Conservation (phyloP, 2,888 invertebrate genomes). For the Galerucella nymphaeae region DNA sequence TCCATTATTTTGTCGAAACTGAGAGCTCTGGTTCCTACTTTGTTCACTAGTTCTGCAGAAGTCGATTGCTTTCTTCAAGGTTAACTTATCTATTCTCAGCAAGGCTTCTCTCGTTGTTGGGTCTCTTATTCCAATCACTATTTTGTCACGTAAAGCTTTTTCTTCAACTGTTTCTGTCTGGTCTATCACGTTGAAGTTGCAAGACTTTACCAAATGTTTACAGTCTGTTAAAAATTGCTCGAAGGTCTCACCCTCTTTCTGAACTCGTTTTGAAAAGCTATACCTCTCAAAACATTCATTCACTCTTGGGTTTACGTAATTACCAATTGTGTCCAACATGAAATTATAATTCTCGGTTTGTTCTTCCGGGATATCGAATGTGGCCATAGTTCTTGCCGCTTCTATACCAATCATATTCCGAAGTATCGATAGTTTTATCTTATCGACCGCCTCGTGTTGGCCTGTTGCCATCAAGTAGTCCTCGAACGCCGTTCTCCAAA, state of each 20-base stretch:
- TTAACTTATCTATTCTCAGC: conserved; percentile 43
- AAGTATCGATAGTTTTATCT: too few species aligned
- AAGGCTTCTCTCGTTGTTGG: conserved; percentile 40
- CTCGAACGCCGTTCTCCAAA: too few species aligned
- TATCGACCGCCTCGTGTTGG: too few species aligned
- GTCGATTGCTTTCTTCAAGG: conserved; percentile 40
- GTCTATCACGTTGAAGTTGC: conserved; percentile 32
- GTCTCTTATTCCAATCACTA: conserved; percentile 42
- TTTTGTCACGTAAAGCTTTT: conserved; percentile 38
- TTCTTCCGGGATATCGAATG: too few species aligned
- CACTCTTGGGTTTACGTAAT: conserved; percentile 46
- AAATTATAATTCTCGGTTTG: too few species aligned
- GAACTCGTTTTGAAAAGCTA: conserved; percentile 43
- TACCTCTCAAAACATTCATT: conserved; percentile 47
- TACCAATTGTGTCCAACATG: too few species aligned
- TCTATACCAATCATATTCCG: too few species aligned
- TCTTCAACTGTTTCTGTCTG: conserved; percentile 33
- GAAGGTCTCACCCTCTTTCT: conserved; percentile 44
- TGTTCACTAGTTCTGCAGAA: conserved; percentile 46
- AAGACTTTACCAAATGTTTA: conserved; percentile 27
- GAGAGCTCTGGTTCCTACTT: conserved; percentile 22
- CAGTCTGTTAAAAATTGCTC: conserved; percentile 45
- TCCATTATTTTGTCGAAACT: not conserved
- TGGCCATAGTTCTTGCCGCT: too few species aligned
- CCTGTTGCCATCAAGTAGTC: too few species aligned